A percentile compares a stretch with the other conserved stretches of the same genome.
Conservation (phyloP, 2,888 invertebrate genomes). For the Ptilodon capucinus region DNA sequence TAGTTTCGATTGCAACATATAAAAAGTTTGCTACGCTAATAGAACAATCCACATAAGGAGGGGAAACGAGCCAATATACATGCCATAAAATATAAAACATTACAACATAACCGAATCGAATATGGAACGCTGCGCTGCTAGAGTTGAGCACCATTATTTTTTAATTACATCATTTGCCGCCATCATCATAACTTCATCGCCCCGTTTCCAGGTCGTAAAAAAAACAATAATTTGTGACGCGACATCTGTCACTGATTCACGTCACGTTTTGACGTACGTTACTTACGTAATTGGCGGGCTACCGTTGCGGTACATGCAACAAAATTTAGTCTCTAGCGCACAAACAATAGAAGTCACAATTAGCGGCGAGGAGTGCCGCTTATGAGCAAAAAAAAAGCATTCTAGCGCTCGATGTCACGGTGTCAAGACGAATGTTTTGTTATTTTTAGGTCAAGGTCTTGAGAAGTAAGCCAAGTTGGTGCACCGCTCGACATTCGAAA, state of each 20-base stretch:
- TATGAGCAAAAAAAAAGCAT: conserved; percentile 35
- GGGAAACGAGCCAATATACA: too few species aligned
- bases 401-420: conserved; percentile 48
- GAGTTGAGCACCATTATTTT: not conserved
- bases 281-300: conserved; percentile 1
- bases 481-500: conserved; percentile 23
- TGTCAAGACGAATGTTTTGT: conserved; percentile 66
- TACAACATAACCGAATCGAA: not conserved
- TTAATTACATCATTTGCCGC: not conserved
- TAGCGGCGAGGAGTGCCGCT: conserved; percentile 4
- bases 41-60: too few species aligned
- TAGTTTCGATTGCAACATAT: too few species aligned
- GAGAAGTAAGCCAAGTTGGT: conserved; percentile 38
- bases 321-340: conserved; percentile 20
- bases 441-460: conserved; percentile 75
- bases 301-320: conserved; percentile 7
- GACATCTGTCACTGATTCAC: conserved; percentile 18
- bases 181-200: not conserved
- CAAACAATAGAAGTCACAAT: conserved; percentile 24
- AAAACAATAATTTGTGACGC: conserved; percentile 19
- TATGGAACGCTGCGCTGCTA: not conserved
- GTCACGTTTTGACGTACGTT: conserved; percentile 15
- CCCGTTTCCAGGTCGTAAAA: not conserved
- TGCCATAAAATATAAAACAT: not conserved
- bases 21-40: too few species aligned